A percentile compares a stretch with the other conserved stretches of the same genome.
phyloP scores from a whole-genome alignment of 2,113 vertebrate genomes.

The Aplodontia rufa region DNA sequence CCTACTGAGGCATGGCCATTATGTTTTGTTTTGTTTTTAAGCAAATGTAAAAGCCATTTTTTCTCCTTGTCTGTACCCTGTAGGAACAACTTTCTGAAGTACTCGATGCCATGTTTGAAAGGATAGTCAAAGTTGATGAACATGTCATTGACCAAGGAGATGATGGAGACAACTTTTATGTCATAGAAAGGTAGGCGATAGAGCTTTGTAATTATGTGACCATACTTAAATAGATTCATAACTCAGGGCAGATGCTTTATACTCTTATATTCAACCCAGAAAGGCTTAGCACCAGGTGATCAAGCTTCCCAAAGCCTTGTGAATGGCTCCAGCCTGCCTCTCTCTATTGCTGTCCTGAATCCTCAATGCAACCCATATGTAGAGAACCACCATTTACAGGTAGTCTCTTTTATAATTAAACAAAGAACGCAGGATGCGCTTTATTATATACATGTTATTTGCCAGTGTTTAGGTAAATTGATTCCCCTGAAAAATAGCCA shows the following conservation, averaged over 20 bases:
- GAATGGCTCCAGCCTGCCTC: not conserved
- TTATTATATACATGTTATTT: slow-evolving; percentile 37
- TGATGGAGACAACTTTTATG: slow-evolving; percentile 99
- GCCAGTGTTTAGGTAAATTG: not conserved
- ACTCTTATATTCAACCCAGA: not conserved
- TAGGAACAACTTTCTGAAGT: slow-evolving; percentile 98
- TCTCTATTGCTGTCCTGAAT: not conserved
- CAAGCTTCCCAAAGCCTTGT: not conserved
- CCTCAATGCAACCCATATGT: not conserved
- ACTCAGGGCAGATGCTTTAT: not conserved
- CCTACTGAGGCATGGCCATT: not conserved
- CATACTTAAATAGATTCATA: not conserved
- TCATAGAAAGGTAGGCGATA: slow-evolving; percentile 92
- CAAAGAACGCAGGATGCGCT: not conserved
- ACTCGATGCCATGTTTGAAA: slow-evolving; percentile 99
- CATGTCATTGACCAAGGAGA: slow-evolving; percentile 99
- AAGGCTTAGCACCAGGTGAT: not conserved
- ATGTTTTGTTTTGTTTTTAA: not conserved
- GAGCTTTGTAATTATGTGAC: not conserved
- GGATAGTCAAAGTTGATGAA: slow-evolving; percentile 91
- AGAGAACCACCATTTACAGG: not conserved
- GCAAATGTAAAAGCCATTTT: not conserved
- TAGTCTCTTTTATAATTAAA: not conserved
- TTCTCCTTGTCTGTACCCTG: slow-evolving; percentile 47
- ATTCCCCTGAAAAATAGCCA: not conserved